Evolutionary conservation across 1,140 invertebrate genomes (phyloP).

Genomic region (Calephelis virginiensis): DNA sequence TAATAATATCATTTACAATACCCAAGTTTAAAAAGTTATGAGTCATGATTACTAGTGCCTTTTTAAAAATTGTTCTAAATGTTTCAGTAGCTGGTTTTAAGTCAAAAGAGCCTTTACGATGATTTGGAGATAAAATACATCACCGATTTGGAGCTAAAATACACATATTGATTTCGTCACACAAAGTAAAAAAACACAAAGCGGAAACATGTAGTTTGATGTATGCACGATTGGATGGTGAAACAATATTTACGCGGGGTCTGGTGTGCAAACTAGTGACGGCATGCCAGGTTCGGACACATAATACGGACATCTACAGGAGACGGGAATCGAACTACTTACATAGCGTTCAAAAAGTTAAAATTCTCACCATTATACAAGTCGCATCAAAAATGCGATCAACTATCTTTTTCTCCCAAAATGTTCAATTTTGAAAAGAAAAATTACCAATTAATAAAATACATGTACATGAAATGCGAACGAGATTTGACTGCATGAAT

Average conservation of each 20-base stretch:
- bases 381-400: conserved; percentile 30
- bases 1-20: no score
- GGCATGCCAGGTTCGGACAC: conserved; percentile 52
- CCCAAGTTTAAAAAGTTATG: no score
- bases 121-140: neutral
- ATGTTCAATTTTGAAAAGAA: conserved; percentile 45
- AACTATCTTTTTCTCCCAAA: conserved; percentile 62
- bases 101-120: no score
- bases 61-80: no score
- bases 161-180: neutral
- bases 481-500: conserved; percentile 79
- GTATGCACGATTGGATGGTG: conserved; percentile 3
- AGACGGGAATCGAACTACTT: conserved; percentile 58
- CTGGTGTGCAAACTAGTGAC: conserved; percentile 29
- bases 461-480: conserved; percentile 43
- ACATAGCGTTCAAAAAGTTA: conserved; percentile 43
- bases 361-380: conserved; percentile 30
- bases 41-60: no score
- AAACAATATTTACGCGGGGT: conserved; percentile 11
- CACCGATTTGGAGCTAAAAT: neutral
- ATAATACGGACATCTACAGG: conserved; percentile 56
- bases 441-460: conserved; percentile 44
- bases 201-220: conserved; percentile 1
- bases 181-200: conserved; percentile 6
- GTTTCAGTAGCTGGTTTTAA: no score